phyloP scores from a whole-genome alignment of 2,797 vertebrate genomes.

The Coregonus suidteri region DNA sequence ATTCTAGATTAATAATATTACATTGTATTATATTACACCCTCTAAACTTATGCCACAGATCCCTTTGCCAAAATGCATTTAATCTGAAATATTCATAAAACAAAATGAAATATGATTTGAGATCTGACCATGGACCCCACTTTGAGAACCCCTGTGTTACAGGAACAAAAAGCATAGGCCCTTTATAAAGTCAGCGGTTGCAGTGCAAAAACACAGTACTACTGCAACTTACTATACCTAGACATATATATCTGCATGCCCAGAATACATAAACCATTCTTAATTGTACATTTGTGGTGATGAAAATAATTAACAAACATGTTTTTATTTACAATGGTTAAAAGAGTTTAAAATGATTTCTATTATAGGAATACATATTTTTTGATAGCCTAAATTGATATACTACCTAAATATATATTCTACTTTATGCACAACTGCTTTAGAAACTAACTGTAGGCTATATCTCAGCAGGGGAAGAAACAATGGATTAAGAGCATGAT shows the following conservation, averaged over 20 bases:
- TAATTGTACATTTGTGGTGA: constrained; percentile 59
- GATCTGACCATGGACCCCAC: too few species aligned
- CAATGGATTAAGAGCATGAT: constrained; percentile 42
- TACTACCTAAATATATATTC: not conserved
- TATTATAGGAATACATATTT: constrained; percentile 33
- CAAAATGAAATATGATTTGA: too few species aligned
- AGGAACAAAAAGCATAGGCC: constrained; percentile 49
- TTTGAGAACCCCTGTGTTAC: constrained; percentile 33
- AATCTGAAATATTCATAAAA: too few species aligned
- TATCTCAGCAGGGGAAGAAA: constrained; percentile 47
- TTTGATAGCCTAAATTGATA: constrained; percentile 27
- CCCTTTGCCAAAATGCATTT: too few species aligned
- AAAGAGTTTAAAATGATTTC: constrained; percentile 17
- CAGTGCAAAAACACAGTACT: constrained; percentile 52
- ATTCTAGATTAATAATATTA: too few species aligned
- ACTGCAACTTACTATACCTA: not conserved
- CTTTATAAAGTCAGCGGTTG: constrained; percentile 54
- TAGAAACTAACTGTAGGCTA: constrained; percentile 39
- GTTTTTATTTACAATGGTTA: constrained; percentile 33
- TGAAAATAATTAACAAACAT: constrained; percentile 48
- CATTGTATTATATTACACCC: too few species aligned
- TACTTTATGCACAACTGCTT: constrained; percentile 56
- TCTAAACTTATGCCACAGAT: too few species aligned
- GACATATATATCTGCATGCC: constrained; percentile 58
- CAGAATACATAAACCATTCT: constrained; percentile 55